Base-by-base conservation (phyloP, 1,140 invertebrate genomes). In the Ylistrum balloti region DNA sequence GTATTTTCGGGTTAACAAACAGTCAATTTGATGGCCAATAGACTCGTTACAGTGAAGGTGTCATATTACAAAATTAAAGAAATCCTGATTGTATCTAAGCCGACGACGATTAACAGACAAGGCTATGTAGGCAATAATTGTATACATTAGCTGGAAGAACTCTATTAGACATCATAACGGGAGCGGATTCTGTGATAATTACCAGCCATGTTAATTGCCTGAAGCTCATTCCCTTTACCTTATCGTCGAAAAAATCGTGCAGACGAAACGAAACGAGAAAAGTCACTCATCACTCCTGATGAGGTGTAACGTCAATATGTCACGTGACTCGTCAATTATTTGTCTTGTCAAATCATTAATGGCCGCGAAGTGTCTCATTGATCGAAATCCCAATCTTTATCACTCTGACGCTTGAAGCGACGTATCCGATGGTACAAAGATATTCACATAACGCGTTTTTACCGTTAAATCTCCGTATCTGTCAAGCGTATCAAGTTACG, bases 321-420 rank as follows among this genome's bases (percentile, higher is more conserved):
- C 56, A 74, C 56, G 56, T 74, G 56, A 74, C 56, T 74, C 28
- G 56, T 74, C 56, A 74, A 74, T 74, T 74, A 74, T 22, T 28
- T 74, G n/a, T 74, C 56, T 74, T 74, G 56, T 74, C 56, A 74
- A 22, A 74, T 74, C 56, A 0, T 74, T 74, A 74, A 74, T 74
- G 56, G 56, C 11, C 28, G 17, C 56, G 56, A 74, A 74, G 56
- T n/a, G 56, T 74, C 56, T 74, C 56, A 74, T 74, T 74, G 56
- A 74, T 74, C 56, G 56, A 17, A 74, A 5, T 74, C 11, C 56
- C 13, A 28, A 74, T 74, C 56, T 74, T 74, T 74, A 74, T n/a
- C 56, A 28, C n/a, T 17, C 56, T 5, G 56, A 74, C 56, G 56
- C 56, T 74, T 74, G 56, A 74, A 74, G 56, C 56, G n/a, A 28